Evolutionary conservation across 2,113 vertebrate genomes (phyloP).

Genomic region (Oryzias woworae): DNA sequence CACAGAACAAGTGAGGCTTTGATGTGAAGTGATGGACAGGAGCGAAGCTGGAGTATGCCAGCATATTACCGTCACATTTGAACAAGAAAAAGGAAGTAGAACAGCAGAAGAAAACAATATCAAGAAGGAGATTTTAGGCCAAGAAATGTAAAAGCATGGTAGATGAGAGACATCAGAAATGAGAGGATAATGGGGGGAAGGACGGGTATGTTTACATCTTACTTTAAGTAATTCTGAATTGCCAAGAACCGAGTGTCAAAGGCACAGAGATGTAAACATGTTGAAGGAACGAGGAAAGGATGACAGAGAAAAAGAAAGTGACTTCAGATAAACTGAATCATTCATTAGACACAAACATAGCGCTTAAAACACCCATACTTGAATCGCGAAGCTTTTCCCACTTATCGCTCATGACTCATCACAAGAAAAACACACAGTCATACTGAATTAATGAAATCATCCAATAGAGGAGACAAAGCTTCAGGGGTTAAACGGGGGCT

Average conservation of each 20-base stretch:
- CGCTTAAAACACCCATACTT: constrained; percentile 10
- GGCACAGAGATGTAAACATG: constrained; percentile 5
- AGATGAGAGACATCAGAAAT: constrained; percentile 20
- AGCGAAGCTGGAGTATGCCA: constrained; percentile 19
- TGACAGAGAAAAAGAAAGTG: constrained; percentile 1
- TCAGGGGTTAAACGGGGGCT: constrained; percentile 58
- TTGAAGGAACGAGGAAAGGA: not conserved
- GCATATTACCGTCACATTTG: constrained; percentile 26
- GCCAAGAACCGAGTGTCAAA: not conserved
- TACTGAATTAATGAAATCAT: constrained; percentile 51
- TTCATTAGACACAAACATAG: too few species aligned
- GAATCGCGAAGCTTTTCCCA: constrained; percentile 10
- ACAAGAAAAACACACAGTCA: constrained; percentile 33
- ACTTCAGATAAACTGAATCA: constrained; percentile 9
- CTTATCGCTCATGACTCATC: constrained; percentile 27
- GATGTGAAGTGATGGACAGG: constrained; percentile 58
- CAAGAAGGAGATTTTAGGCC: constrained; percentile 6
- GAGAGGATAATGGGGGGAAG: constrained; percentile 13
- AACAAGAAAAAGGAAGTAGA: constrained; percentile 33
- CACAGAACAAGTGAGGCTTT: constrained; percentile 60
- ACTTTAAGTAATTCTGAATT: constrained; percentile 5
- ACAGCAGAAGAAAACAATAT: constrained; percentile 36
- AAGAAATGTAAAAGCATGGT: constrained; percentile 10
- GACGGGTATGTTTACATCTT: constrained; percentile 5
- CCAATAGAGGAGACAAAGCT: constrained; percentile 40